phyloP scores from a whole-genome alignment of 2,113 vertebrate species.

The Oreochromis tanganicae region DNA sequence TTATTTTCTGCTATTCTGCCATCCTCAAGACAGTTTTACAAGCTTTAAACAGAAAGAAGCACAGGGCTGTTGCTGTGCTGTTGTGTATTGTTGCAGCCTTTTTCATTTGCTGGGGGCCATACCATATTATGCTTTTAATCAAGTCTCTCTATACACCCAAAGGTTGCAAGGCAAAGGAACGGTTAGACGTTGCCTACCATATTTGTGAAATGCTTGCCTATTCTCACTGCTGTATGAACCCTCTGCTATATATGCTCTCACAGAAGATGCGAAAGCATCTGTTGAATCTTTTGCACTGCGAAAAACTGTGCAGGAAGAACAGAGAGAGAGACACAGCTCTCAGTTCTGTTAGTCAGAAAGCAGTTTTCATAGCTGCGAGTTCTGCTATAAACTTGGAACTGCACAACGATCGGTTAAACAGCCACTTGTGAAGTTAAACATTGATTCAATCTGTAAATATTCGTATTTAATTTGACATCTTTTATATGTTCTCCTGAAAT shows the following conservation, averaged over 20 bases:
- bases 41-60: constrained; percentile 13
- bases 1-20: constrained; percentile 21
- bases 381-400: neutral
- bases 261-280: constrained; percentile 41
- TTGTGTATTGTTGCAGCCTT: constrained; percentile 36
- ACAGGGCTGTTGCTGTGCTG: accelerated
- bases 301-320: neutral
- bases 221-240: neutral
- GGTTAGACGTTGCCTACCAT: neutral
- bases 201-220: neutral
- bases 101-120: constrained; percentile 76
- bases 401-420: neutral
- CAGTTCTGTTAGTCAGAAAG: neutral
- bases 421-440: neutral
- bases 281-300: neutral
- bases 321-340: neutral
- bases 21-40: constrained; percentile 68
- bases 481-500: neutral
- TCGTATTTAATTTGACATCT: neutral
- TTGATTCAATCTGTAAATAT: neutral
- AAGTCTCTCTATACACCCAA: accelerated
- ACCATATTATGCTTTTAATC: constrained; percentile 61
- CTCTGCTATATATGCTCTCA: neutral
- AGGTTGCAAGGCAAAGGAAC: neutral
- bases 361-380: too few relatives aligned